These are phyloP conservation scores for Actenoides lindsayi DNA, from an alignment of 2,113 vertebrate genomes.

Conservation along the genomic window DNA sequence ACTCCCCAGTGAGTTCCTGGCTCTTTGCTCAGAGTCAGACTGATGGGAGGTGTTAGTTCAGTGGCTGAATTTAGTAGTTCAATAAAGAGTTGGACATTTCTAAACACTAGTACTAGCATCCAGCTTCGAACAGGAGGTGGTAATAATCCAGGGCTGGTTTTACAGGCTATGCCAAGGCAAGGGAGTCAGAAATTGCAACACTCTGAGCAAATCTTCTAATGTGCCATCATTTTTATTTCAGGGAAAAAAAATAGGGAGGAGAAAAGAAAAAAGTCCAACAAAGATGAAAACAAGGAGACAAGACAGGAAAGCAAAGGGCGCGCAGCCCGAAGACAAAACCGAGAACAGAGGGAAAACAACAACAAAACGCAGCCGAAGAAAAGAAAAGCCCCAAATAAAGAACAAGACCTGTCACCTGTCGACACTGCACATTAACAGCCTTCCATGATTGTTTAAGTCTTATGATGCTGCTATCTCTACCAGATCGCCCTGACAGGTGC, in stretches of 20 bases:
- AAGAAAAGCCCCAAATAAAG: slow-evolving; percentile 84
- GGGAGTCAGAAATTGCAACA: not conserved
- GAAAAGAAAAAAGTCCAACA: slow-evolving; percentile 85
- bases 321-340: slow-evolving; percentile 79
- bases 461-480: slow-evolving; percentile 93
- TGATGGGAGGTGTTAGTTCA: not conserved
- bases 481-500: slow-evolving; percentile 74
- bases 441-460: slow-evolving; percentile 70
- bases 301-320: slow-evolving; percentile 82
- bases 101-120: not conserved
- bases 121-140: not conserved
- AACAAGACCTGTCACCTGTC: slow-evolving; percentile 74
- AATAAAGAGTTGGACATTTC: not conserved
- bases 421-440: slow-evolving; percentile 81
- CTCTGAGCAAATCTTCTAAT: slow-evolving; percentile 34
- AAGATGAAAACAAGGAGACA: slow-evolving; percentile 84
- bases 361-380: slow-evolving; percentile 91
- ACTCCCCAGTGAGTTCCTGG: not conserved
- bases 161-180: not conserved
- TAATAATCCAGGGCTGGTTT: not conserved
- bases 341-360: slow-evolving; percentile 87
- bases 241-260: slow-evolving; percentile 81
- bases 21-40: not conserved
- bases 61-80: not conserved
- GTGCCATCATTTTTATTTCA: slow-evolving; percentile 68